Base-by-base conservation (phyloP, 2,797 vertebrate species). In the Typhlichthys eigenmanni region DNA sequence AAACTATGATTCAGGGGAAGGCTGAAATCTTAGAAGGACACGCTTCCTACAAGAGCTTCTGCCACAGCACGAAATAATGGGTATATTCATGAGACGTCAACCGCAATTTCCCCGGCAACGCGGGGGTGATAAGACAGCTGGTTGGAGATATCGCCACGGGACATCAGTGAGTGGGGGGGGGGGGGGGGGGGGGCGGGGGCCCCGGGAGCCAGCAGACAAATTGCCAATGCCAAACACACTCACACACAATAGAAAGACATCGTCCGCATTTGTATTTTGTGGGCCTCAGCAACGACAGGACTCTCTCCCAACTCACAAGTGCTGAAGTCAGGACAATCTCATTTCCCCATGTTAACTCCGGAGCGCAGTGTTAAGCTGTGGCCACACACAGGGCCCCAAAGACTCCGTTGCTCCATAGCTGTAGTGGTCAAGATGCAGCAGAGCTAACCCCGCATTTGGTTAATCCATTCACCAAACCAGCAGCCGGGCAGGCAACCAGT, bases 271-370 rank as follows among this genome's bases (percentile, higher is more conserved):
- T 86, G 79, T 83, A 76, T 64, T 64, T 51, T 45, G 62, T 64
- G 72, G 81, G 82, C 76, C 77, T 81, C 74, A 19, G 62, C 67
- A 6, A 51, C 29, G 55, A 55, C 59, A n/a, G 38, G 46, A 57
- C 59, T 51, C 78, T 66, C 53, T 56, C 69, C 66, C 66, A 14
- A 29, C 24, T 29, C 2, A 38, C 77, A 8, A 69, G 48, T 71
- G 82, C 81, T 84, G 82, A 85, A 78, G 72, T 88, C 85, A 86
- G 85, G 76, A 69, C 63, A 84, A 86, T 81, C 80, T 80, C 60
- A 76, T 78, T 65, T 73, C 76, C 68, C 77, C 70, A 72, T 72
- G 80, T 78, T 73, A 75, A 69, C 62, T 78, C 14, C 66, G 68
- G 47, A 58, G 76, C 75, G 71, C 70, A 78, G 68, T 52, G 66